Evolutionary conservation across 2,888 invertebrate genomes (phyloP).

Genomic region (Lampropteryx suffumata): DNA sequence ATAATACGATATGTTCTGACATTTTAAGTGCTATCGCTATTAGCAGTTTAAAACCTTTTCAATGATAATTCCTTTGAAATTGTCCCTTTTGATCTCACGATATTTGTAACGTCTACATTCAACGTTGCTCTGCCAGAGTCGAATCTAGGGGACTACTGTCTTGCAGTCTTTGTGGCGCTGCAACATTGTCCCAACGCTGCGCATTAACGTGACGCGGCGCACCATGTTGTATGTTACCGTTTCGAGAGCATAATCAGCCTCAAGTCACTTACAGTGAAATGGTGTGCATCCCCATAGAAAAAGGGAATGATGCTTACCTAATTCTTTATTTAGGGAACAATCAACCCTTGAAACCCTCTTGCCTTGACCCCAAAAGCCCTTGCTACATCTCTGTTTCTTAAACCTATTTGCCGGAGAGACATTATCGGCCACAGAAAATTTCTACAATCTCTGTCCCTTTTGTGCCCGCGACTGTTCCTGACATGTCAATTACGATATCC

Average conservation of each 20-base stretch:
- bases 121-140: conserved; percentile 13
- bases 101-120: conserved; percentile 60
- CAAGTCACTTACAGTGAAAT: too few relatives aligned
- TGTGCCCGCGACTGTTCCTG: conserved; percentile 72
- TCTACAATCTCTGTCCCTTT: conserved; percentile 78
- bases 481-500: conserved; percentile 77
- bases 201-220: too few relatives aligned
- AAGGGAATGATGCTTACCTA: too few relatives aligned
- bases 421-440: conserved; percentile 70
- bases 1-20: too few relatives aligned
- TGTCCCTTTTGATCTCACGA: conserved; percentile 36
- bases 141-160: not conserved
- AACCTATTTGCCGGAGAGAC: conserved; percentile 69
- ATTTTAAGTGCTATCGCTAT: conserved; percentile 23
- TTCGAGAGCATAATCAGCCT: too few relatives aligned
- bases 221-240: too few relatives aligned
- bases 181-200: too few relatives aligned
- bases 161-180: too few relatives aligned
- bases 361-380: conserved; percentile 1
- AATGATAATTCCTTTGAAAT: conserved; percentile 22
- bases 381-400: conserved; percentile 29
- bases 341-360: not conserved
- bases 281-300: too few relatives aligned
- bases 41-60: conserved; percentile 22
- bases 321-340: not conserved